Evolutionary conservation across 1,140 invertebrate species (phyloP).

Genomic region (Palaemon carinicauda): DNA sequence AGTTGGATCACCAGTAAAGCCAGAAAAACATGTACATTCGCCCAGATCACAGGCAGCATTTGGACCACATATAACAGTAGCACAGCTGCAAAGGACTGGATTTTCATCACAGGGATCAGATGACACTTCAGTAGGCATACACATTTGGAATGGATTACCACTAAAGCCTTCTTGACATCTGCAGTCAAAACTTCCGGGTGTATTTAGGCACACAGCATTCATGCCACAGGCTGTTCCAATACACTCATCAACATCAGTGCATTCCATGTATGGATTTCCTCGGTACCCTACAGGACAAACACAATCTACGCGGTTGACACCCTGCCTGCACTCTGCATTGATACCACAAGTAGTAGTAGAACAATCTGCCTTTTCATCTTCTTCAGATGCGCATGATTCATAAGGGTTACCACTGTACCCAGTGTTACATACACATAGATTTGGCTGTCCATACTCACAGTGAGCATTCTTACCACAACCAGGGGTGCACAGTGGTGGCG

Average conservation of each 20-base stretch:
- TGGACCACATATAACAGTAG: slow-evolving; percentile 78
- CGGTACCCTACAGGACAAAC: slow-evolving; percentile 81
- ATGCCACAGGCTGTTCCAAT: slow-evolving; percentile 79
- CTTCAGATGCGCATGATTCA: slow-evolving; percentile 71
- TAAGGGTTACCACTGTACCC: slow-evolving; percentile 89
- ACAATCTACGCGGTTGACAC: slow-evolving; percentile 78
- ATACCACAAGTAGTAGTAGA: slow-evolving; percentile 76
- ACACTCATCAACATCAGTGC: slow-evolving; percentile 85
- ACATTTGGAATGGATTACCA: slow-evolving; percentile 86
- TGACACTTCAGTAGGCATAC: slow-evolving; percentile 69
- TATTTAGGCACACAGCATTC: slow-evolving; percentile 89
- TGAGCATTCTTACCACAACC: slow-evolving; percentile 83
- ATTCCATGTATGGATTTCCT: slow-evolving; percentile 87
- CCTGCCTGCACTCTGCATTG: slow-evolving; percentile 80
- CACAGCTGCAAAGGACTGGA: slow-evolving; percentile 78
- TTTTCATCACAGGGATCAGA: slow-evolving; percentile 70
- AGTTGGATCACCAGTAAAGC: slow-evolving; percentile 79
- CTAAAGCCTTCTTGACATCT: slow-evolving; percentile 81
- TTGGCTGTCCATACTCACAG: slow-evolving; percentile 82
- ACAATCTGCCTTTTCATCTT: slow-evolving; percentile 76
- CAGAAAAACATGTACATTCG: slow-evolving; percentile 80
- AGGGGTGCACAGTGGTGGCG: slow-evolving; percentile 81
- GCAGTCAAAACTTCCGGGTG: slow-evolving; percentile 85
- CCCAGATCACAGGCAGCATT: slow-evolving; percentile 82
- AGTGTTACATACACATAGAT: slow-evolving; percentile 81